Conservation (phyloP, 2,888 invertebrate genomes). For the Acanthopleura granulata region DNA sequence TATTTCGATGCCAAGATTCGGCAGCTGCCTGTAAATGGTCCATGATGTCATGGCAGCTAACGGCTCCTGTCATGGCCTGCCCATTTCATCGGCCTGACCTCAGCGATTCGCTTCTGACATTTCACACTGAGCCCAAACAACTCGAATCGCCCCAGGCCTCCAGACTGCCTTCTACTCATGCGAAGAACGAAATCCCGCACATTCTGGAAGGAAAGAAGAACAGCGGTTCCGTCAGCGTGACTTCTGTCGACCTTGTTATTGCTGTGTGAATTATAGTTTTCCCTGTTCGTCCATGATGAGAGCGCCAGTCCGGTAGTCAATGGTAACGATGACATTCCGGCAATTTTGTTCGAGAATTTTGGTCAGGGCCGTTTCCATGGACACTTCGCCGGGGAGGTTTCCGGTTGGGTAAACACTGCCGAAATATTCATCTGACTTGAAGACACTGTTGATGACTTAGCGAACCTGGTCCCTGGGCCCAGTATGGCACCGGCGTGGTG, state of each 20-base stretch:
- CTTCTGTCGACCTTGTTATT: neutral
- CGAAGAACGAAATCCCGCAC: neutral
- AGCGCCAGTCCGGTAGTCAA: neutral
- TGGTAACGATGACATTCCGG: neutral
- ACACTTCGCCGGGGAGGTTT: neutral
- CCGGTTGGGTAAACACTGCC: neutral
- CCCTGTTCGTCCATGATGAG: neutral
- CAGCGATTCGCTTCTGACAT: neutral
- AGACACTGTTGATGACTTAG: neutral
- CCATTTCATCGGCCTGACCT: neutral
- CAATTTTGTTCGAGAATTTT: neutral
- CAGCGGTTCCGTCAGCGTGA: neutral
- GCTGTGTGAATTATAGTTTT: neutral
- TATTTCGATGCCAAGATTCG: too few species aligned
- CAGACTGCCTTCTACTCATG: neutral
- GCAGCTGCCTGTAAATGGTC: too few species aligned
- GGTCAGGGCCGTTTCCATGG: neutral
- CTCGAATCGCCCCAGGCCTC: neutral
- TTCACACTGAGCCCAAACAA: neutral
- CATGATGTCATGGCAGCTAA: too few species aligned
- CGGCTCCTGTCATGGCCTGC: too few species aligned
- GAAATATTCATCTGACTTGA: conserved; percentile 2
- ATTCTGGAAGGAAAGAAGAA: neutral
- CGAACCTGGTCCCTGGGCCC: neutral
- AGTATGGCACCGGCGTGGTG: neutral